Percentiles rank a stretch among this genome's conserved stretches.
These are phyloP conservation scores for Podarcis raffonei DNA, from an alignment of 2,113 vertebrate genomes.

Conservation along the genomic window DNA sequence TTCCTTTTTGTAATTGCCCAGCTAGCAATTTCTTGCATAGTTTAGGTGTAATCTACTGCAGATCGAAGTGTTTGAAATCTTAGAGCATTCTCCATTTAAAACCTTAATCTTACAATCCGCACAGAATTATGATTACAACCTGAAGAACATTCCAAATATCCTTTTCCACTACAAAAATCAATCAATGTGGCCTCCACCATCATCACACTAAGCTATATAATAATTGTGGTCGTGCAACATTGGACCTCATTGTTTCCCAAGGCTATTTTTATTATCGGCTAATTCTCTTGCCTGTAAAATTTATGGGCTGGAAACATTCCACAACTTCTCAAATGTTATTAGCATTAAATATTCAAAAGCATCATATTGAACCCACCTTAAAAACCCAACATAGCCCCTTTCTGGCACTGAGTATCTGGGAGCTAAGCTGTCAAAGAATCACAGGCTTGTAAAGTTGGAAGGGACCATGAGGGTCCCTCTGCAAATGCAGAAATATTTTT, in stretches of 20 bases:
- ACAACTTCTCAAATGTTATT: constrained; percentile 24
- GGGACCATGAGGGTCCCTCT: too few species aligned
- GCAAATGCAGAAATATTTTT: too few species aligned
- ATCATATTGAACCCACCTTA: neutral
- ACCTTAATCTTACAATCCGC: neutral
- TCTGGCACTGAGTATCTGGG: neutral
- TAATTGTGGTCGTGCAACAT: neutral
- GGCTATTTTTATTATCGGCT: neutral
- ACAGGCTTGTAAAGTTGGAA: too few species aligned
- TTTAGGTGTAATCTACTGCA: neutral
- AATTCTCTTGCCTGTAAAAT: neutral
- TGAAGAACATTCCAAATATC: neutral
- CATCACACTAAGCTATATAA: neutral
- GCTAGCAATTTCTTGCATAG: neutral
- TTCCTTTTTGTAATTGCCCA: rapidly evolving
- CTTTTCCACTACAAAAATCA: neutral
- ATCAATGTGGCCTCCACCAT: neutral
- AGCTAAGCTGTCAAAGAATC: neutral
- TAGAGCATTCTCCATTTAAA: neutral
- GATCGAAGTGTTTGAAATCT: neutral
- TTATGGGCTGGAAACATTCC: neutral
- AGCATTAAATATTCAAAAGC: constrained; percentile 18
- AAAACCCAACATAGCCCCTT: constrained; percentile 27
- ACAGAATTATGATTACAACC: neutral
- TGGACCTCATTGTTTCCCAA: neutral